Evolutionary conservation across 2,113 vertebrate genomes (phyloP), one percentile per base, ranked within the genome.

Genomic region (Xenus cinereus): DNA sequence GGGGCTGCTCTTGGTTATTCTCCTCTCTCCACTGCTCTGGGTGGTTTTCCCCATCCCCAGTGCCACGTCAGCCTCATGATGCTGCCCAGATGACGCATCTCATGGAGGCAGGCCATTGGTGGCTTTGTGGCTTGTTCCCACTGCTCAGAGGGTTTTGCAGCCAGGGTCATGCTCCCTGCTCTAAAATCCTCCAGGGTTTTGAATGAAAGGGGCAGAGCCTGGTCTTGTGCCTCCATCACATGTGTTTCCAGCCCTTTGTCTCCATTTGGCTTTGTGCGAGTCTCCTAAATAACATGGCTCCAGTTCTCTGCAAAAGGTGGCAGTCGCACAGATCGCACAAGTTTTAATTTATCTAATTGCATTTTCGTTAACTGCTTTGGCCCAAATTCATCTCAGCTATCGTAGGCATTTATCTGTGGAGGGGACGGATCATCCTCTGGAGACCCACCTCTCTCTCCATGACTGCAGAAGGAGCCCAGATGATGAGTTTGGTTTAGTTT

Each of bases 81-180:
- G 6, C 30, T 19, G 18, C 62, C 33, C 37, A 14, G 28, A 22
- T 0, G 3, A 2, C 17, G 16, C 24, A 14, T 7, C n/a, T 51
- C 39, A 12, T 0, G 3, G 76, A 8, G 48, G 27, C 0, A 1
- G 32, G 30, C 21, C 69, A 28, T 48, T 1, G 1, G 15, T 1
- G 6, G 27, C 63, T 69, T 56, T 43, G 69, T 20, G 63, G 48
- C 48, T 56, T 56, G 23, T 24, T 37, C 50, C 50, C 2, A 1
- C 24, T 41, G 13, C 78, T 77, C 12, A 0, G 62, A 35, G 62
- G 35, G 7, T 37, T 88, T 43, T 62, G 53, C 41, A 84, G 23
- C 46, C 2, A 3, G 48, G 14, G 6, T 62, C 41, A 14, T 26
- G 27, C 19, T 77, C 20, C 57, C 24, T 64, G 60, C 67, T 50